Evolutionary conservation across 2,113 vertebrate genomes (phyloP).

Genomic region (Isurus oxyrinchus): DNA sequence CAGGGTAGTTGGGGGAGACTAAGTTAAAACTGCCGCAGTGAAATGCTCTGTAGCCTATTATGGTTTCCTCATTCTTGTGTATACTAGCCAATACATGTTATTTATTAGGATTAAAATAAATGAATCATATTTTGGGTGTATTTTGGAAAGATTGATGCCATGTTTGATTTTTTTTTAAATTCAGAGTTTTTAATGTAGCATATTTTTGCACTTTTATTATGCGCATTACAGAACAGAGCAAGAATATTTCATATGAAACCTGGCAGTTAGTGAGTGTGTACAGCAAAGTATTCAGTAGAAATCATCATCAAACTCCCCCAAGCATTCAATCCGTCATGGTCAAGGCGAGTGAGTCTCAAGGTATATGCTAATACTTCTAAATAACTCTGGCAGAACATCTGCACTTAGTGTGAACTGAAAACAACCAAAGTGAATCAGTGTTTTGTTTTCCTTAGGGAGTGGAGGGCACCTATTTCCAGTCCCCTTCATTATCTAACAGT

Average conservation of each 20-base stretch:
- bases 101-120: neutral
- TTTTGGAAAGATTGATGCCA: neutral
- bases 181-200: neutral
- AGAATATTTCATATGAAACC: neutral
- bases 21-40: neutral
- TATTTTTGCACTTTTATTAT: neutral
- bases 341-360: neutral
- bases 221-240: neutral
- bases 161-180: neutral
- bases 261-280: neutral
- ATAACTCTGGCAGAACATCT: neutral
- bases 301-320: neutral
- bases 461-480: neutral
- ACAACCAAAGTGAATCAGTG: neutral
- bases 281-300: neutral
- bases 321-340: neutral
- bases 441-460: neutral
- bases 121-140: neutral
- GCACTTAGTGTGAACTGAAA: conserved; percentile 2
- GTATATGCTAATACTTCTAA: neutral
- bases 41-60: neutral
- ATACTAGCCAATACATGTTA: neutral
- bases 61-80: neutral
- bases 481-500: neutral
- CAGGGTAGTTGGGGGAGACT: neutral